Evolutionary conservation across 1,140 invertebrate genomes (phyloP), one percentile per base, ranked within the genome.

Genomic region (Limonius californicus): DNA sequence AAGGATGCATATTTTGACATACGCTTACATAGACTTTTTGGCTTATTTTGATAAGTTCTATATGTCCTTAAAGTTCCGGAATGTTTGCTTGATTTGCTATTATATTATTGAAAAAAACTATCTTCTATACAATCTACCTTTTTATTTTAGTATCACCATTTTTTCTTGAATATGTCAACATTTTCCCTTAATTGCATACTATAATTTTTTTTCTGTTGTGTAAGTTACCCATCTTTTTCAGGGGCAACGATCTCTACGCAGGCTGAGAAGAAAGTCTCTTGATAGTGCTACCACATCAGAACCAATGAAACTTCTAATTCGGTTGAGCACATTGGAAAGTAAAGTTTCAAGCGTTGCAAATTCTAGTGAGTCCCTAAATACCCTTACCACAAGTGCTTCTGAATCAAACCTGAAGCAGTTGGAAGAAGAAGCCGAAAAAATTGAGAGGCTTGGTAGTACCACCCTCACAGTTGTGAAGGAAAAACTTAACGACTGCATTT

Each of bases 241-340:
- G 45, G 45, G 45, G 2, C 45, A 50, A 50, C n/a, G 45, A 2
- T 69, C 70, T 8, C 57, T 72, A 57, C 50, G 71, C 11, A 66
- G 83, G 64, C 67, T 87, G 30, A 77, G 89, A 45, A 79, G 88
- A 63, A 90, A 91, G 71, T 89, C 87, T 1, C 77, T 90, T 30
- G 89, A 90, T 67, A 89, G 88, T 68, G 87, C 86, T 1, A 88
- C 86, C 1, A 85, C 84, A 66, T 87, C 86, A 0, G 89, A 91
- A 72, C 86, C 89, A 1, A 87, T 91, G 84, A 89, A 89, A 76
- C 83, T 90, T 62, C 73, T 91, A 43, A 87, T 90, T 65, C 81
- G 89, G 57, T 73, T 91, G 21, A 89, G 84, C 70, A 85, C 86
- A 19, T 73, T 91, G 64, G 89, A 92, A 77, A 84, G 84, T 18